Percentiles rank a stretch among this genome's conserved stretches.
phyloP scores from a whole-genome alignment of 1,140 invertebrate genomes.

The Periplaneta americana region DNA sequence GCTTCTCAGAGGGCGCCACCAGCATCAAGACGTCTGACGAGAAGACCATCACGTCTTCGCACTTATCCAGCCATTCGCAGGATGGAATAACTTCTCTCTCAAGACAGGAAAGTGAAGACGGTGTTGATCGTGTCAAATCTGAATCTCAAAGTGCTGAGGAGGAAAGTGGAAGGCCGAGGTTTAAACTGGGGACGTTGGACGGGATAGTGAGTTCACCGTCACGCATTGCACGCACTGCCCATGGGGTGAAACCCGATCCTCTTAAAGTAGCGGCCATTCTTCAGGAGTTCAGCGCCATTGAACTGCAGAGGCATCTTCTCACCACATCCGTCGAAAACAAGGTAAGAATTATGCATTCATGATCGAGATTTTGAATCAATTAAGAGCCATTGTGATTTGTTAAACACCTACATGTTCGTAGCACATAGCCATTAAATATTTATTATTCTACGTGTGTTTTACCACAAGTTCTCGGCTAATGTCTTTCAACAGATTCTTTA shows the following conservation, averaged over 20 bases:
- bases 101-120: not conserved
- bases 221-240: slow-evolving; percentile 16
- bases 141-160: not conserved
- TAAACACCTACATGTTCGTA: too few relatives aligned
- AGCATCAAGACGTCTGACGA: not conserved
- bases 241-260: slow-evolving; percentile 29
- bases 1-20: not conserved
- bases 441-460: too few relatives aligned
- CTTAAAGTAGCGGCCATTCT: slow-evolving; percentile 76
- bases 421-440: too few relatives aligned
- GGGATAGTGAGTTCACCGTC: slow-evolving; percentile 28
- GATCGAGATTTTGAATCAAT: too few relatives aligned
- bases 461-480: too few relatives aligned
- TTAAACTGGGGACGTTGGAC: slow-evolving; percentile 25
- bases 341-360: too few relatives aligned
- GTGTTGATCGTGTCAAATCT: not conserved
- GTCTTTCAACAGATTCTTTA: too few relatives aligned
- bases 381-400: too few relatives aligned
- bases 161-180: not conserved
- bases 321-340: slow-evolving; percentile 79
- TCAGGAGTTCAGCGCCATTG: slow-evolving; percentile 69
- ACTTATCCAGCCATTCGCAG: not conserved
- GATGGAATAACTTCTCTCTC: not conserved
- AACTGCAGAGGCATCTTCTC: slow-evolving; percentile 77
- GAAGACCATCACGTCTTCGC: not conserved